A percentile compares a stretch with the other conserved stretches of the same genome.
Evolutionary conservation across 2,797 vertebrate genomes (phyloP).

Genomic region (Paedocypris micromegethes): DNA sequence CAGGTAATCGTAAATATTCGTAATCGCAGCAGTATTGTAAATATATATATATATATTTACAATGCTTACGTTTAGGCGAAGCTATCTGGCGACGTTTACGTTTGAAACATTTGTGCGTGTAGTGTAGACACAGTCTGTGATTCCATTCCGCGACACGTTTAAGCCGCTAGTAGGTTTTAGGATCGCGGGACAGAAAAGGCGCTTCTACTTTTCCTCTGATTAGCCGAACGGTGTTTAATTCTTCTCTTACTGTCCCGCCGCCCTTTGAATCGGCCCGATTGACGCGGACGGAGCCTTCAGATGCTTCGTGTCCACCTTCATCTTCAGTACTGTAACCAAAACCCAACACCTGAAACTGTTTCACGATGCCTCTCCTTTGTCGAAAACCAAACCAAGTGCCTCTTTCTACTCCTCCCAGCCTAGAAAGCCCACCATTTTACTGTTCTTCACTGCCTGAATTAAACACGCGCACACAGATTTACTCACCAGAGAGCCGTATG

Average conservation of each 20-base stretch:
- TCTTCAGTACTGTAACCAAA: conserved; percentile 47
- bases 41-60: conserved; percentile 51
- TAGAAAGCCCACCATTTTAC: conserved; percentile 31
- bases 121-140: conserved; percentile 62
- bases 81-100: conserved; percentile 50
- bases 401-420: conserved; percentile 65
- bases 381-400: conserved; percentile 71
- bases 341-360: conserved; percentile 37
- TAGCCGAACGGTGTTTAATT: neutral
- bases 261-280: no score
- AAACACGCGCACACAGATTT: conserved; percentile 21
- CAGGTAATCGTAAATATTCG: no score
- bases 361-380: conserved; percentile 31
- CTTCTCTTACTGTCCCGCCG: conserved; percentile 32
- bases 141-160: conserved; percentile 64
- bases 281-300: no score
- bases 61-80: conserved; percentile 43
- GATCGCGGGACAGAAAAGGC: no score
- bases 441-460: conserved; percentile 47
- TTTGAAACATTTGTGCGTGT: conserved; percentile 61
- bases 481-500: conserved; percentile 25
- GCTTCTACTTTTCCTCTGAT: no score
- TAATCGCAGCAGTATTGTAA: no score
- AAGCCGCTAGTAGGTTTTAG: conserved; percentile 26
- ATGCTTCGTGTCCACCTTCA: conserved; percentile 40